Percentiles rank a stretch among this genome's conserved stretches.
phyloP scores from a whole-genome alignment of 2,797 vertebrate genomes.

The Myotis myotis region DNA sequence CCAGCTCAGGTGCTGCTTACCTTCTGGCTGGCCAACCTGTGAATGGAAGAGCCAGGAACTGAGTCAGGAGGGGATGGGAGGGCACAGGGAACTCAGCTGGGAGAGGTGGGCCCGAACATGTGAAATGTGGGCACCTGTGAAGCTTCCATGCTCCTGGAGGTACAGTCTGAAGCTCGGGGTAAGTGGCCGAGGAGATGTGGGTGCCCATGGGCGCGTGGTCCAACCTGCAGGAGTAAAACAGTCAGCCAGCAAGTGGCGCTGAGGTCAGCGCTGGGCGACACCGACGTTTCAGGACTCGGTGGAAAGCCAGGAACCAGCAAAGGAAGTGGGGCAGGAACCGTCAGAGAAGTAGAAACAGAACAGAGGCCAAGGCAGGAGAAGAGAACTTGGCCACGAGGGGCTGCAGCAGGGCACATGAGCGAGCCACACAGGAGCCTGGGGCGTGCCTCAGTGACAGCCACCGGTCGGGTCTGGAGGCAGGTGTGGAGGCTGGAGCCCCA shows the following conservation, averaged over 20 bases:
- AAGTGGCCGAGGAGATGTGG: not conserved
- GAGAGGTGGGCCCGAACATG: not conserved
- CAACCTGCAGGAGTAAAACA: not conserved
- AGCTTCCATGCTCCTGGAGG: not conserved
- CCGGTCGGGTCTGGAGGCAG: too few species aligned
- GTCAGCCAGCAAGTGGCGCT: not conserved
- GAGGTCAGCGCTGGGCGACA: fast-evolving
- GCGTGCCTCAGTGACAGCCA: not conserved
- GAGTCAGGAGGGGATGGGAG: not conserved
- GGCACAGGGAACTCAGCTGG: not conserved
- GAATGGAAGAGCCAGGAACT: not conserved
- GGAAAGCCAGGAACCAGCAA: not conserved
- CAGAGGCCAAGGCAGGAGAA: not conserved
- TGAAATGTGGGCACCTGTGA: not conserved
- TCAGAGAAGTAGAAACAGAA: not conserved
- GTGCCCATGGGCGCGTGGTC: not conserved
- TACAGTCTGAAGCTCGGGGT: not conserved
- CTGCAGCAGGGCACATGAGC: too few species aligned
- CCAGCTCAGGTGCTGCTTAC: not conserved
- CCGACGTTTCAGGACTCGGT: not conserved
- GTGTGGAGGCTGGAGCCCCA: not conserved
- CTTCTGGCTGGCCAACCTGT: not conserved
- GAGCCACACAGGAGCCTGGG: fast-evolving
- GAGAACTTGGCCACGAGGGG: not conserved
- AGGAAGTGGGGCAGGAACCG: not conserved